Base-by-base conservation (phyloP, 2,113 vertebrate species). In the Orthonyx spaldingii region DNA sequence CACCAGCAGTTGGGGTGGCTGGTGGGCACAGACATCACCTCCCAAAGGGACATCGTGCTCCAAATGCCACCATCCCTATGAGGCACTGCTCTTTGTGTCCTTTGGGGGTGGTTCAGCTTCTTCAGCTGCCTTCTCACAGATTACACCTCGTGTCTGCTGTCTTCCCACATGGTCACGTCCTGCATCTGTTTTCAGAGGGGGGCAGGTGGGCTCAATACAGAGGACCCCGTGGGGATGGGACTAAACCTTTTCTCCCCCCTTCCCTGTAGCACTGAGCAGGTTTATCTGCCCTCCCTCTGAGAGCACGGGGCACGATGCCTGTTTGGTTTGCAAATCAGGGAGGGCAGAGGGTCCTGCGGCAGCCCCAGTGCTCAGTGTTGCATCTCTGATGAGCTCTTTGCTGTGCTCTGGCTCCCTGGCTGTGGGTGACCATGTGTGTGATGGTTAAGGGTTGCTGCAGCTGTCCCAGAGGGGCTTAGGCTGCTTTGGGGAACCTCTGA, bases 291-390 rank as follows among this genome's bases (percentile, higher is more conserved):
- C 47, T 55, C 42, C 57, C 44, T 60, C 32, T 18, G 18, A 3
- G 44, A 44, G 53, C 5, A 2, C 12, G 9, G 74, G 8, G 33
- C 0, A 0, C 1, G 1, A 47, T 18, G 24, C 1, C 18, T 26
- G 24, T 86, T 90, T 92, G 89, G 13, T 84, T 94, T 92, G 91
- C 80, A 91, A 81, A 94, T 77, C 41, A 72, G 83, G 39, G 53
- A 41, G n/a, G 49, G 55, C 28, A 76, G 49, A 37, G 44, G 46
- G 32, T 69, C 27, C 21, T 41, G 49, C 0, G 0, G 41, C 78
- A 83, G 4, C 52, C 49, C 56, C 6, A 1, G 35, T 0, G 3
- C 6, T 27, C 21, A 0, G 41, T 0, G 0, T 26, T 71, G 86
- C 27, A 1, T 88, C 57, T 55, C 94, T 41, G 53, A 61, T 65